A percentile compares a stretch with the other conserved stretches of the same genome.
Conservation (phyloP, 92 coral and sea anemone genomes). For the Bergia puertoricense region DNA sequence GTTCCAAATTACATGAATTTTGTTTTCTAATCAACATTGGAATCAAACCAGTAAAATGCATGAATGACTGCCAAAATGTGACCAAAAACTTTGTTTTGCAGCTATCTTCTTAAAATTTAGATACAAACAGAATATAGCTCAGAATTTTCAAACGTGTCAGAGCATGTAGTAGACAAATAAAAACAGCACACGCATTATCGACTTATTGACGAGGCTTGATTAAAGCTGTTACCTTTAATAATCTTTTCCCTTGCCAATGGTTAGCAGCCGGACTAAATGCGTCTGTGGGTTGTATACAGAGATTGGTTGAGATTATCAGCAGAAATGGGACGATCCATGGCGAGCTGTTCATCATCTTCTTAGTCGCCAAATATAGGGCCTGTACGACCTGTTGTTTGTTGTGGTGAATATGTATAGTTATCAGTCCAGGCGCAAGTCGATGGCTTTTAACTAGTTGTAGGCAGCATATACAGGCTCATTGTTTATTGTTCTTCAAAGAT, state of each 20-base stretch:
- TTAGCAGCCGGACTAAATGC: not conserved
- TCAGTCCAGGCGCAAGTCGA: not conserved
- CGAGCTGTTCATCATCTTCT: not conserved
- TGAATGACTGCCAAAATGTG: not conserved
- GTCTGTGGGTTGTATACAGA: not conserved
- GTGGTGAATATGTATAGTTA: not conserved
- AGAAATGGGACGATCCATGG: not conserved
- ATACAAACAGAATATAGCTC: not conserved
- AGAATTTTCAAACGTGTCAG: not conserved
- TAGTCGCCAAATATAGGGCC: not conserved
- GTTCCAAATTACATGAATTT: not conserved
- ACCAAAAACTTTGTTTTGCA: not conserved
- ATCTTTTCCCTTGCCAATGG: not conserved
- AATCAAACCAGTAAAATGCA: not conserved
- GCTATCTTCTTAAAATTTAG: not conserved
- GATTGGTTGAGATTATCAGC: not conserved
- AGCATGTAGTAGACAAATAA: not conserved
- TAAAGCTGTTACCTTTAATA: not conserved
- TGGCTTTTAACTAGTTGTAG: not conserved
- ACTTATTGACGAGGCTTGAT: too few relatives aligned
- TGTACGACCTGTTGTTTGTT: not conserved
- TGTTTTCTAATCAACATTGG: not conserved
- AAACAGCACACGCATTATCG: not conserved
- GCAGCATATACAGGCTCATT: not conserved
- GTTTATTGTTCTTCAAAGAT: not conserved